Percentiles rank a stretch among this genome's conserved stretches.
These are phyloP conservation scores for Plectropomus leopardus DNA, from an alignment of 2,113 vertebrate species.

Conservation along the genomic window DNA sequence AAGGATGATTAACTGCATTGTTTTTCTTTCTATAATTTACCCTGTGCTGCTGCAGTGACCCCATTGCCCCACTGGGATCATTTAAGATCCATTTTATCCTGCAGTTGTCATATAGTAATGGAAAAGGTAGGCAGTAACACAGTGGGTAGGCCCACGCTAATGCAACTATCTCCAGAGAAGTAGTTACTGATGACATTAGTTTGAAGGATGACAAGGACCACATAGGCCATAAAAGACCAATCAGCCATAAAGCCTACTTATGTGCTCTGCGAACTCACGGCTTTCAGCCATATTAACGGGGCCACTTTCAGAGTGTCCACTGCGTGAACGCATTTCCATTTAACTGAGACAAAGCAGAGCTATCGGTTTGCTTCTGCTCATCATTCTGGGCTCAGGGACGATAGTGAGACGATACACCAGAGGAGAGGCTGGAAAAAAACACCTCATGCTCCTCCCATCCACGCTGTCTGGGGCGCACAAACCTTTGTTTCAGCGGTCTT, in stretches of 20 bases:
- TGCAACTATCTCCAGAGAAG: conserved; percentile 63
- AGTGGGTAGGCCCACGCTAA: conserved; percentile 47
- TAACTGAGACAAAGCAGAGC: conserved; percentile 52
- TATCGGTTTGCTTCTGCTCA: conserved; percentile 49
- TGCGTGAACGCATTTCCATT: conserved; percentile 51
- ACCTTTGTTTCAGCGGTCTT: conserved; percentile 48
- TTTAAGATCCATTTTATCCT: conserved; percentile 44
- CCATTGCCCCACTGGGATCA: conserved; percentile 39
- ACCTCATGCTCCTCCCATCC: conserved; percentile 53
- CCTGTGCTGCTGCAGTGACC: conserved; percentile 46
- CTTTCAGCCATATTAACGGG: conserved; percentile 55
- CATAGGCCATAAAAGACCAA: conserved; percentile 64
- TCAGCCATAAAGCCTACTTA: conserved; percentile 54
- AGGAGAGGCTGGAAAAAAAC: conserved; percentile 62
- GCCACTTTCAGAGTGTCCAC: conserved; percentile 19
- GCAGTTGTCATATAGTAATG: conserved; percentile 54
- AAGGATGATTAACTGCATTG: conserved; percentile 39
- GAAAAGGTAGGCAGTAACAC: conserved; percentile 36
- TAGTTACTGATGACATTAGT: conserved; percentile 67
- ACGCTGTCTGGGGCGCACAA: conserved; percentile 23
- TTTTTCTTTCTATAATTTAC: conserved; percentile 53
- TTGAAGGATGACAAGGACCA: conserved; percentile 65
- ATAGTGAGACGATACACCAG: conserved; percentile 51
- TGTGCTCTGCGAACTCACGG: conserved; percentile 49
- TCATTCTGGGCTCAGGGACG: conserved; percentile 36